Percentiles rank a stretch among this genome's conserved stretches.
These are phyloP conservation scores for Orbicella faveolata DNA, from an alignment of 64 coral and sea anemone species.

Conservation along the genomic window DNA sequence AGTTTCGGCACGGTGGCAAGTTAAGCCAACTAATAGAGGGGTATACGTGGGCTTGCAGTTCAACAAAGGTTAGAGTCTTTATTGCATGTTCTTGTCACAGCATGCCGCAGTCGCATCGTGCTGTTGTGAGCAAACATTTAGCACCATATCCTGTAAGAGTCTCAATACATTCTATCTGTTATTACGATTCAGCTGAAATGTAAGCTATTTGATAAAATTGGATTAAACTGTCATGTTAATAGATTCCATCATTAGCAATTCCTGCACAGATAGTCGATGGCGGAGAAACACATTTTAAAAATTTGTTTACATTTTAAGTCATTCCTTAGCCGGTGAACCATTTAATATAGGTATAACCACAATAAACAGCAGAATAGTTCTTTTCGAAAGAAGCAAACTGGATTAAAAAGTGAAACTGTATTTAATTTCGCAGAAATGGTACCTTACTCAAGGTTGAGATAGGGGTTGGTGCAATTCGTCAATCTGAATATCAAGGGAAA, in stretches of 20 bases:
- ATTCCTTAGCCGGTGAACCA: neutral
- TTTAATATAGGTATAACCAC: neutral
- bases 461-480: neutral
- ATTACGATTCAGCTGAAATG: neutral
- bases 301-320: neutral
- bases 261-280: neutral
- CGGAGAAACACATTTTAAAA: neutral
- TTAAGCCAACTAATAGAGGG: too few species aligned
- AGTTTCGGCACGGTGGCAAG: too few species aligned
- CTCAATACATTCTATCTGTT: neutral
- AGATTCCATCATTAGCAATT: neutral
- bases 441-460: neutral
- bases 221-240: conserved; percentile 1
- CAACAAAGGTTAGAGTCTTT: too few species aligned
- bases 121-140: too few species aligned
- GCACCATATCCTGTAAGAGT: neutral
- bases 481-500: neutral
- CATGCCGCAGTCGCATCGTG: too few species aligned
- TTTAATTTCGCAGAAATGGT: neutral
- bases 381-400: neutral
- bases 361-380: neutral
- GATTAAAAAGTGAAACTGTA: neutral
- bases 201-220: neutral
- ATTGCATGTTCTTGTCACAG: too few species aligned
- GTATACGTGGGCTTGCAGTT: too few species aligned